phyloP scores from a whole-genome alignment of 1,140 invertebrate species.

The Trichonephila clavipes region DNA sequence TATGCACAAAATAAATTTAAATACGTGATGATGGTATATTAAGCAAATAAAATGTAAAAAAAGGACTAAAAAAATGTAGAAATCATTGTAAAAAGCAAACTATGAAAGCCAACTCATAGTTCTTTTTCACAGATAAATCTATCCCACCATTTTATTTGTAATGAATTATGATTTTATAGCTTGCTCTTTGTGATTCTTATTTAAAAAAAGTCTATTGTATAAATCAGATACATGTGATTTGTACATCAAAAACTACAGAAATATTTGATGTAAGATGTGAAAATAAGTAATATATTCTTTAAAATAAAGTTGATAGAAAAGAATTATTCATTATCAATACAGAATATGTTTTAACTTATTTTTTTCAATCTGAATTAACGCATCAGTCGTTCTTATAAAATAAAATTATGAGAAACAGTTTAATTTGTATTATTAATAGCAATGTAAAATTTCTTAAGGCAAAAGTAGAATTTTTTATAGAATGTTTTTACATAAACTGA shows the following conservation, averaged over 20 bases:
- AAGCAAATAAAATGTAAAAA: not conserved
- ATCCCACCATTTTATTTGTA: not conserved
- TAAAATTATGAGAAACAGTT: not conserved
- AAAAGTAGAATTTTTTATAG: no score
- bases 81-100: slow-evolving; percentile 1
- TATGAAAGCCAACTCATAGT: slow-evolving; percentile 2
- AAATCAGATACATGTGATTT: not conserved
- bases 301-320: not conserved
- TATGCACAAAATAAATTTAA: not conserved
- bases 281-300: not conserved
- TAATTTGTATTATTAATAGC: not conserved
- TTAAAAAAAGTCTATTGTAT: not conserved
- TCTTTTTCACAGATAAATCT: not conserved
- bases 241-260: not conserved
- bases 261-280: no score
- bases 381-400: not conserved
- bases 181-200: slow-evolving; percentile 25
- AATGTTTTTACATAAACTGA: no score
- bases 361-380: not conserved
- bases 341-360: not conserved
- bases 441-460: no score
- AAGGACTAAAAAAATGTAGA: not conserved
- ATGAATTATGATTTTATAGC: slow-evolving; percentile 32
- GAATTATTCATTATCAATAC: not conserved
- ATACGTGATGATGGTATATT: slow-evolving; percentile 6